Conservation (phyloP, 2,113 vertebrate species). For the Mesembrinibis cayennensis region DNA sequence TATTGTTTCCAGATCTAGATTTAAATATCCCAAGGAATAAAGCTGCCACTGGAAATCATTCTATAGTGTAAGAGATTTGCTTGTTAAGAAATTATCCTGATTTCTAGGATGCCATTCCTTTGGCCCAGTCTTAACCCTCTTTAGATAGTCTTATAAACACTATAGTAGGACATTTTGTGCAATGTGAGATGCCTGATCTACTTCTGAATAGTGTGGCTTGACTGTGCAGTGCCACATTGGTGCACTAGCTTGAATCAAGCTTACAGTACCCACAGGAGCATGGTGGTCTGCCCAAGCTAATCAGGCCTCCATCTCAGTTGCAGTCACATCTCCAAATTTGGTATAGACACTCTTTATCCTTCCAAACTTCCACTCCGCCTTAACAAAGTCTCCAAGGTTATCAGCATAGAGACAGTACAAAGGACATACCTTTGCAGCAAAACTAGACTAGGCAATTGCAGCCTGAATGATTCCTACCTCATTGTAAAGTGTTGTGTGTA, state of each 20-base stretch:
- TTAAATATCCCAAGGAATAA: neutral
- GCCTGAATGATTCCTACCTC: neutral
- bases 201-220: neutral
- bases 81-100: neutral
- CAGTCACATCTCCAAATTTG: neutral
- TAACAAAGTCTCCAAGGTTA: neutral
- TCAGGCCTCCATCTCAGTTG: neutral
- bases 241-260: neutral
- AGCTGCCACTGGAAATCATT: neutral
- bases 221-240: neutral
- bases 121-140: neutral
- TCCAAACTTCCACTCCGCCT: neutral
- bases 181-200: neutral
- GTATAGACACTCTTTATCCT: neutral
- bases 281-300: neutral
- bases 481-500: neutral
- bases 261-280: neutral
- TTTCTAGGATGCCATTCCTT: neutral
- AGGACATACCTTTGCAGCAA: neutral
- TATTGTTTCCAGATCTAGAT: neutral
- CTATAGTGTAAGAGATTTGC: neutral
- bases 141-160: neutral
- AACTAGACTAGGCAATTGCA: neutral
- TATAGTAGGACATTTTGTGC: accelerated
- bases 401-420: neutral